Conservation (phyloP, 2,888 invertebrate species). For the Andrena minutula region DNA sequence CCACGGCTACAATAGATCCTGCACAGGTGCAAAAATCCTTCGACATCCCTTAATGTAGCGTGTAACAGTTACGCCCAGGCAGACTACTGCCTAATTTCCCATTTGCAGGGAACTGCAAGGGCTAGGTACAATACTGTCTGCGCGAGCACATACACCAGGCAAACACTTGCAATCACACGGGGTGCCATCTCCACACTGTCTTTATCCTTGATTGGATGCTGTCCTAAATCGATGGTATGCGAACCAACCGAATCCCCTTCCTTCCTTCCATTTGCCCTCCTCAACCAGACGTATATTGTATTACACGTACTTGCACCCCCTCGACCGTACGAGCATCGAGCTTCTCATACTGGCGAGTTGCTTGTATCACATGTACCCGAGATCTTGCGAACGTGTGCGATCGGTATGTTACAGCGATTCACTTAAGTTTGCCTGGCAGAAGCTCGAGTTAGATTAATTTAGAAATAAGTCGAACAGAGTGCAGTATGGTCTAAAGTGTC, state of each 20-base stretch:
- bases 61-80: not conserved
- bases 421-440: no score
- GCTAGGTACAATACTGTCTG: not conserved
- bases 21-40: not conserved
- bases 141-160: not conserved
- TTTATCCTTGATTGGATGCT: slow-evolving; percentile 73
- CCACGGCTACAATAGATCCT: not conserved
- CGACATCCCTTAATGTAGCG: not conserved
- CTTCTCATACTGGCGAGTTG: slow-evolving; percentile 1
- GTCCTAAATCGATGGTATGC: slow-evolving; percentile 67
- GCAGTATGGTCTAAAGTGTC: no score
- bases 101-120: slow-evolving; percentile 29
- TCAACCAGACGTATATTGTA: slow-evolving; percentile 8
- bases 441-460: no score
- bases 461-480: no score
- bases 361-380: not conserved
- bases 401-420: no score
- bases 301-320: slow-evolving; percentile 29
- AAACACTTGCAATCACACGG: slow-evolving; percentile 57
- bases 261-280: slow-evolving; percentile 15
- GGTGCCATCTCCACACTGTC: slow-evolving; percentile 59
- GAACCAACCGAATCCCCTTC: slow-evolving; percentile 41
- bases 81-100: slow-evolving; percentile 20
- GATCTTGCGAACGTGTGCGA: slow-evolving; percentile 1
- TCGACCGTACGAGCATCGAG: slow-evolving; percentile 1